Evolutionary conservation across 2,888 invertebrate genomes (phyloP), one percentile per base, ranked within the genome.

Genomic region (Uropetala carovei): DNA sequence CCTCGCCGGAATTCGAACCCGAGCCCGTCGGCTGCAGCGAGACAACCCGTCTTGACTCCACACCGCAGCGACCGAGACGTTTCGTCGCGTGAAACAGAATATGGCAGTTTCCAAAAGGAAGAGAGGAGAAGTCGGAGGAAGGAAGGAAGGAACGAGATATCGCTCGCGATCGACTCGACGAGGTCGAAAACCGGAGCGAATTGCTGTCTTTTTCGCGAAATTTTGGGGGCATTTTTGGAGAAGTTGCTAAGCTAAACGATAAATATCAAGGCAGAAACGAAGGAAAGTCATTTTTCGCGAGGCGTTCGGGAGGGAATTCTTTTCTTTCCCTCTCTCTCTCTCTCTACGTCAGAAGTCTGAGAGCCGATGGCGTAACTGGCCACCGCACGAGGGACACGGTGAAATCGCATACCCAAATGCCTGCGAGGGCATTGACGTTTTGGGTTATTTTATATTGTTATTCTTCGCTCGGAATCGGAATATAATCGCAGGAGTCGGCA

Each of bases 1-100:
- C 22, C 86, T 57, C 60, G 60, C 60, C 30, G 22, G 59, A 16
- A 86, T 86, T 30, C 86, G 86, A 86, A 60, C 86, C 86, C 60
- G 86, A 57, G 30, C 11, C 27, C 30, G 27, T 16, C 86, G 60
- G 59, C 8, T 27, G 58, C 22, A 75, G 75, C 75, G 27, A 43
- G 43, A 43, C 43, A 43, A 43, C 75, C 22, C 75, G 27, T 27
- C 75, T 75, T 43, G 16, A 22, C 75, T 3, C 11, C 75, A 43
- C 22, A 75, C 75, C 75, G 83, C 83, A 60, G 30, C 60, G 30
- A 30, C 30, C 59, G 9, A 5, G 59, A 18, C 13, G 14, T 59
- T 16, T 59, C 16, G 18, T 60, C 27, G 58, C 59, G 86, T 59
- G 58, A 30, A 30, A 86, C 5, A 58, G 56, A 85, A 86, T 56